A percentile compares a stretch with the other conserved stretches of the same genome.
Conservation (phyloP, 2,888 invertebrate genomes). For the Diarsia mendica region DNA sequence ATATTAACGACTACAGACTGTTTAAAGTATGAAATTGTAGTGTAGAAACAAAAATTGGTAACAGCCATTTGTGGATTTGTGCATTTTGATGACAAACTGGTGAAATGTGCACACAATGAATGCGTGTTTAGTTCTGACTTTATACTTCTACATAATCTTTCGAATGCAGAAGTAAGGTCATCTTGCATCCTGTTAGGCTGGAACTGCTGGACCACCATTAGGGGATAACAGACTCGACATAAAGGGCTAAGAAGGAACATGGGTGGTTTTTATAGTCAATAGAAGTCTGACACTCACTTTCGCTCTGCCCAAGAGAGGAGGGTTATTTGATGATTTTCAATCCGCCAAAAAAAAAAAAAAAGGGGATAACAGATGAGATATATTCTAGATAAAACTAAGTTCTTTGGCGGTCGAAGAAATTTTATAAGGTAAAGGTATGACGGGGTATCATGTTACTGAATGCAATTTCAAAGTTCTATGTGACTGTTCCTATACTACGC, state of each 20-base stretch:
- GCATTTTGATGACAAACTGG: background rate
- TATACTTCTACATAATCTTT: background rate
- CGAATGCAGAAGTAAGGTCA: background rate
- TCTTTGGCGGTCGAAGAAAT: background rate
- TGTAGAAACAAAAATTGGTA: background rate
- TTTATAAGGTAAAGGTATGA: background rate
- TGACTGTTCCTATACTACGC: too few relatives aligned
- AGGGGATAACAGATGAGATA: background rate
- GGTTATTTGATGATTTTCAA: too few relatives aligned
- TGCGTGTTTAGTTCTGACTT: background rate
- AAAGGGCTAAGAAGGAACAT: too few relatives aligned
- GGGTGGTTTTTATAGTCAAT: too few relatives aligned
- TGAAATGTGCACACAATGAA: background rate
- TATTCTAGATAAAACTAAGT: background rate
- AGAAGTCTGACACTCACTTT: too few relatives aligned
- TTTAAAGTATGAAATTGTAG: background rate
- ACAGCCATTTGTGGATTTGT: background rate
- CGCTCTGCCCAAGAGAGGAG: too few relatives aligned
- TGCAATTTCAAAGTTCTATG: background rate
- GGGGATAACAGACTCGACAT: background rate
- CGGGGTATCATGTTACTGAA: background rate
- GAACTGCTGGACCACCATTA: background rate
- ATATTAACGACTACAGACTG: background rate
- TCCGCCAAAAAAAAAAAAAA: too few relatives aligned
- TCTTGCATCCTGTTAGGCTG: background rate